phyloP scores from a whole-genome alignment of 2,797 vertebrate genomes.

The Pygocentrus nattereri region DNA sequence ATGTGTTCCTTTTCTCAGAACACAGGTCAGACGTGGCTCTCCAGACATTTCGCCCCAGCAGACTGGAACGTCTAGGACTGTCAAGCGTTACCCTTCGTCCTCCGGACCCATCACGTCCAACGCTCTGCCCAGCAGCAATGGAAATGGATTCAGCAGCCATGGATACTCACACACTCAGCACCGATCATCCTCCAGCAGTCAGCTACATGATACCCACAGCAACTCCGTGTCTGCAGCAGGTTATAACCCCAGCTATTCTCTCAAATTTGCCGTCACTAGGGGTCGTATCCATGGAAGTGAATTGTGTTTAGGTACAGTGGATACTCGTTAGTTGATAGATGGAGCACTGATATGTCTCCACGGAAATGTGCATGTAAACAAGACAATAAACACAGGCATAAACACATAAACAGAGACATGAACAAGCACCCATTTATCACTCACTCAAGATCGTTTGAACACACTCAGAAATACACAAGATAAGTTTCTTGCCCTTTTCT shows the following conservation, averaged over 20 bases:
- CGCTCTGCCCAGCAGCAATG: constrained; percentile 77
- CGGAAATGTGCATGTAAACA: constrained; percentile 19
- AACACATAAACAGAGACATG: constrained; percentile 57
- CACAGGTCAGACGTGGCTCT: constrained; percentile 83
- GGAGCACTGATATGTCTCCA: constrained; percentile 8
- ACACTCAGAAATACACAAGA: background rate
- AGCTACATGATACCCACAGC: constrained; percentile 67
- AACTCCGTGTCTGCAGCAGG: constrained; percentile 79
- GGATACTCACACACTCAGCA: constrained; percentile 58
- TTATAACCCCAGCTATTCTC: constrained; percentile 62
- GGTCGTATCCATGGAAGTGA: constrained; percentile 12
- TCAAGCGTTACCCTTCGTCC: constrained; percentile 87
- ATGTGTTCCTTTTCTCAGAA: constrained; percentile 78
- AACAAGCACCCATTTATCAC: constrained; percentile 25
- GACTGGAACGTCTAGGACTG: constrained; percentile 83
- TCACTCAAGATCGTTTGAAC: background rate
- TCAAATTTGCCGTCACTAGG: constrained; percentile 13
- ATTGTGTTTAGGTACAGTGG: constrained; percentile 25
- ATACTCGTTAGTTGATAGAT: constrained; percentile 17
- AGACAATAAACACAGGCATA: constrained; percentile 38
- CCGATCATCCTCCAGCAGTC: constrained; percentile 59
- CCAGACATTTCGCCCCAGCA: constrained; percentile 79
- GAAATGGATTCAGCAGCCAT: constrained; percentile 62
- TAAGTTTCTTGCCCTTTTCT: background rate
- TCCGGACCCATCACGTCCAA: constrained; percentile 88